These are phyloP conservation scores for Loriculus beryllinus DNA, from an alignment of 2,797 vertebrate species.

Conservation along the genomic window DNA sequence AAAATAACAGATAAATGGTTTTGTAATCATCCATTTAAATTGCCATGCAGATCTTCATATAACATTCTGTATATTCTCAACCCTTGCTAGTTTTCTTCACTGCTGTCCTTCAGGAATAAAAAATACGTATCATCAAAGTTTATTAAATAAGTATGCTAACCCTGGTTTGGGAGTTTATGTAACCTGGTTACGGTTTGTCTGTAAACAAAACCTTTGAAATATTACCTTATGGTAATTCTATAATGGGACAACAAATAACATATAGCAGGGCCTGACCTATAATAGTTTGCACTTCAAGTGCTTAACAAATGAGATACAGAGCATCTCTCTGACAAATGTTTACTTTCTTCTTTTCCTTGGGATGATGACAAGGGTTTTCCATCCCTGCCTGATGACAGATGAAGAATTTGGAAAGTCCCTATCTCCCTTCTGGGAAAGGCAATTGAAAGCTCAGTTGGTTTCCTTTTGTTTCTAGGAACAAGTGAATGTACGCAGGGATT, in stretches of 20 bases:
- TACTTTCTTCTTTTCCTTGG: conserved; percentile 15
- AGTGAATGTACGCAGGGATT: conserved; percentile 15
- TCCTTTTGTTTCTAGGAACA: background rate
- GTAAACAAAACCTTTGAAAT: conserved; percentile 44
- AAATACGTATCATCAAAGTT: background rate
- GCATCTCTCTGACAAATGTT: conserved; percentile 16
- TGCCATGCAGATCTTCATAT: background rate
- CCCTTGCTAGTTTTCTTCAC: background rate
- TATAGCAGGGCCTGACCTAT: background rate
- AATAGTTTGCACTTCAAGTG: conserved; percentile 15
- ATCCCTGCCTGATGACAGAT: conserved; percentile 23
- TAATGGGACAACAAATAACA: background rate
- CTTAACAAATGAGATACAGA: background rate
- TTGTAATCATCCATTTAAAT: background rate
- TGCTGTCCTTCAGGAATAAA: conserved; percentile 9
- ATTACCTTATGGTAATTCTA: background rate
- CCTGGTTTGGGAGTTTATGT: background rate
- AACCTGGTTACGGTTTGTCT: background rate
- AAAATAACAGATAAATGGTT: background rate
- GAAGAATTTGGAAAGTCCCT: conserved; percentile 38
- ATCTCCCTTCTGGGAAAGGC: background rate
- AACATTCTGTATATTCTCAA: background rate
- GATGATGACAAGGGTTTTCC: conserved; percentile 24
- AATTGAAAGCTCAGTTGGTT: conserved; percentile 21
- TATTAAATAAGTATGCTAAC: background rate